Evolutionary conservation across 2,797 vertebrate genomes (phyloP).

Genomic region (Emydoidea blandingii): DNA sequence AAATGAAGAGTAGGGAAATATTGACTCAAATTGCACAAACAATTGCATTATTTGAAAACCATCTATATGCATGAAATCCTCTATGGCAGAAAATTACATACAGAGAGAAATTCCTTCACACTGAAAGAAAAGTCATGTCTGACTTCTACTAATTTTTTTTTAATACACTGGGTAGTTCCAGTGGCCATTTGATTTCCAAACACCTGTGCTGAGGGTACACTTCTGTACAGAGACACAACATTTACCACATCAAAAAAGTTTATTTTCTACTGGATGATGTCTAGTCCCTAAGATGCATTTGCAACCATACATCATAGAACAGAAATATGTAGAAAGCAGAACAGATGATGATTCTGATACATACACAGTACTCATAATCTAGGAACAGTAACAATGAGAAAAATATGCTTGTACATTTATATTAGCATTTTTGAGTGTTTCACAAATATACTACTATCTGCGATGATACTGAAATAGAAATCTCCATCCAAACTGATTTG

Average conservation of each 20-base stretch:
- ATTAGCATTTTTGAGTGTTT: neutral
- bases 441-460: neutral
- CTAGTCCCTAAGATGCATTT: too few species aligned
- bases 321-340: neutral
- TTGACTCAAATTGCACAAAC: conserved; percentile 35
- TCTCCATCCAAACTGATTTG: neutral
- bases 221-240: neutral
- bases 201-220: neutral
- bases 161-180: neutral
- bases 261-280: neutral
- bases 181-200: neutral
- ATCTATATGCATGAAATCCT: conserved; percentile 66
- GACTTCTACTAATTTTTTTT: neutral
- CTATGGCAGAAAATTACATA: conserved; percentile 64
- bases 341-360: neutral
- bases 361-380: neutral
- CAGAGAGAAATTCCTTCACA: conserved; percentile 62
- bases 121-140: conserved; percentile 15
- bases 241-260: neutral
- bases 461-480: neutral
- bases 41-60: conserved; percentile 67
- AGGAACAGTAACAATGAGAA: neutral
- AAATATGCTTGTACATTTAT: neutral
- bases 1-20: conserved; percentile 51
- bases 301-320: neutral